These are phyloP conservation scores for Acronicta aceris DNA, from an alignment of 2,888 invertebrate genomes.

Conservation along the genomic window DNA sequence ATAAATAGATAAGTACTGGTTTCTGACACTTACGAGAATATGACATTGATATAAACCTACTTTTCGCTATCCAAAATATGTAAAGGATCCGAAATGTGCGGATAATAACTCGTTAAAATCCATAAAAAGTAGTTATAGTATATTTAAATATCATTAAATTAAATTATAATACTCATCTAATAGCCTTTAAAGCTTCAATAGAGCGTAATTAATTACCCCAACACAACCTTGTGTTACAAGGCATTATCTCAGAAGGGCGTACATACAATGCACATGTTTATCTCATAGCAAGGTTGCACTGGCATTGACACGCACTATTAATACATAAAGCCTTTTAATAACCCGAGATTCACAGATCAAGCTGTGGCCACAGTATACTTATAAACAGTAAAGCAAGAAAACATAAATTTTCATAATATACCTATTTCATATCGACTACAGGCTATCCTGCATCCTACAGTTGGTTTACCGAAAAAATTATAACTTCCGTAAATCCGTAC, in stretches of 20 bases:
- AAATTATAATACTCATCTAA: not conserved
- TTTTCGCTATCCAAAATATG: too few relatives aligned
- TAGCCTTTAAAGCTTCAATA: conserved; percentile 4
- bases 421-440: too few relatives aligned
- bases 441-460: too few relatives aligned
- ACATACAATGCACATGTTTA: conserved; percentile 21
- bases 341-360: conserved; percentile 22
- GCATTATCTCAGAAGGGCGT: conserved; percentile 21
- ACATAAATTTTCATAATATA: not conserved
- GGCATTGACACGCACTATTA: conserved; percentile 44
- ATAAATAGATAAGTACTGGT: too few relatives aligned
- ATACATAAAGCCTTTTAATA: conserved; percentile 39
- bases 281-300: conserved; percentile 31
- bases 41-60: too few relatives aligned
- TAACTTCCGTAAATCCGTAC: too few relatives aligned
- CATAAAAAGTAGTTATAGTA: not conserved
- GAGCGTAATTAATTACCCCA: conserved; percentile 20
- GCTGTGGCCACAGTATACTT: conserved; percentile 7
- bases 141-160: not conserved
- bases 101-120: too few relatives aligned
- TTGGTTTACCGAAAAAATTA: too few relatives aligned
- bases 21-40: too few relatives aligned
- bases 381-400: not conserved
- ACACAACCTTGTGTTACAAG: conserved; percentile 17
- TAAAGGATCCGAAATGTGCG: too few relatives aligned